phyloP scores from a whole-genome alignment of 2,797 vertebrate species.

The Siniperca undulata region DNA sequence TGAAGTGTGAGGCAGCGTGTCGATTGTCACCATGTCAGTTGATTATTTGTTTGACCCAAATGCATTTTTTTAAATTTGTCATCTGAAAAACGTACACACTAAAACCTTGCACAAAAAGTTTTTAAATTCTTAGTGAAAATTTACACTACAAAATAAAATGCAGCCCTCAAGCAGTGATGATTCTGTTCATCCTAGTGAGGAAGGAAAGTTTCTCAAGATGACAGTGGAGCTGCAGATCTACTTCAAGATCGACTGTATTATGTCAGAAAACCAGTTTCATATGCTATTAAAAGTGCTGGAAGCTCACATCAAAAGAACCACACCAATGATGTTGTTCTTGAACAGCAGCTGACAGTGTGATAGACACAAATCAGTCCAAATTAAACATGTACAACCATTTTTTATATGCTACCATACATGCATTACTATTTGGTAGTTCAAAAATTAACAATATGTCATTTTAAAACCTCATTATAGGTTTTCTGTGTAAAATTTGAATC shows the following conservation, averaged over 20 bases:
- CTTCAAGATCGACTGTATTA: not conserved
- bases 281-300: not conserved
- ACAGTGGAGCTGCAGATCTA: slow-evolving; percentile 7
- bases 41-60: slow-evolving; percentile 22
- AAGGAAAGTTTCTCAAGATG: not conserved
- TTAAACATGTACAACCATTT: no score
- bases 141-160: not conserved
- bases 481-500: not conserved
- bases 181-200: not conserved
- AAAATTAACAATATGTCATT: not conserved
- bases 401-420: not conserved
- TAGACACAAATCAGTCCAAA: not conserved
- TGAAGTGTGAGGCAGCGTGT: not conserved
- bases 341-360: not conserved
- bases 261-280: not conserved
- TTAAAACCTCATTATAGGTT: not conserved
- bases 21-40: not conserved
- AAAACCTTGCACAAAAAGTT: slow-evolving; percentile 14
- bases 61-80: not conserved
- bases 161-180: not conserved
- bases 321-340: not conserved
- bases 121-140: not conserved
- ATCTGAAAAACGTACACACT: not conserved
- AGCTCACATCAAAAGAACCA: not conserved
- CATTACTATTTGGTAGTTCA: not conserved